Evolutionary conservation across 2,113 vertebrate species (phyloP), one percentile per base, ranked within the genome.

Genomic region (Paraplagusia blochii): DNA sequence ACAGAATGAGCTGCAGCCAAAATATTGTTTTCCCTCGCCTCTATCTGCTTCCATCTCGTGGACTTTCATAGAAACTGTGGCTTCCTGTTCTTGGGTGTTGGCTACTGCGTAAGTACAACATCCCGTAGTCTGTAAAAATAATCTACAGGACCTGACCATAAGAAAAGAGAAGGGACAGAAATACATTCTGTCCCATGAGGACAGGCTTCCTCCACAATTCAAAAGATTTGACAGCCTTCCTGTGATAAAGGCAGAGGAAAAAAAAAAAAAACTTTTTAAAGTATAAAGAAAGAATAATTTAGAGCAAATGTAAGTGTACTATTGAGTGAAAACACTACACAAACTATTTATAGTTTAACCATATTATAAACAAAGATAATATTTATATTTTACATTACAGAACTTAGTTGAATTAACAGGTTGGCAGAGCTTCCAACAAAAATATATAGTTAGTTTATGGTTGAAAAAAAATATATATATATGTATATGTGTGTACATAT

Each of bases 11-110:
- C 80, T 88, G 77, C 14, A 64, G 88, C 68, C 84, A 77, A 85
- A 83, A 88, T 82, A 90, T 90, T 88, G 81, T 86, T 88, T 87
- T 85, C 80, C 84, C 90, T 73, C 69, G 90, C 85, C 61, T 50
- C 86, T 91, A 94, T 92, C 91, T 91, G 83, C 90, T 93, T 93
- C 90, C 87, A 92, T 92, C 91, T 90, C 87, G 89, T 86, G 87
- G 89, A 90, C 89, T 92, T 89, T 92, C 86, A 91, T 87, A 91
- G 90, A 90, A 93, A 89, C 87, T 82, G 86, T 74, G 82, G 86
- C 91, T 98, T 98, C 94, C 95, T 94, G 92, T 93, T 92, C 89
- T 36, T 90, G 91, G 91, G 92, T 93, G 92, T 91, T 85, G 88
- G 84, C 85, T 36, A 0, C 73, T 64, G 57, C 72, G 44, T 71